Base-by-base conservation (phyloP, 2,797 vertebrate species). In the Aulostomus chinensis region DNA sequence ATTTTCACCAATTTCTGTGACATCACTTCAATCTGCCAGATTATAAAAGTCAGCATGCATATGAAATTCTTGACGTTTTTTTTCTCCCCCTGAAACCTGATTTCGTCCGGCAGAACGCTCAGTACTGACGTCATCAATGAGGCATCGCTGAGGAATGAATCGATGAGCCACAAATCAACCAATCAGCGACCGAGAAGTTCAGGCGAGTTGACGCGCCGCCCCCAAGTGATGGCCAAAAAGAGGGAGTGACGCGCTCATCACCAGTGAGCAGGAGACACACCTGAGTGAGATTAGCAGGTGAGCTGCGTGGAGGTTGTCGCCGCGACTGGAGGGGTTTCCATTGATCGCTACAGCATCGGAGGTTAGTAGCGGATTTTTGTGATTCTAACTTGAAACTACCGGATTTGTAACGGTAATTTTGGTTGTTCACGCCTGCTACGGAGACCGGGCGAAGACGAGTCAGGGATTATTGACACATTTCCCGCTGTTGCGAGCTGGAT, bases 151-250 rank as follows among this genome's bases (percentile, higher is more conserved):
- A 35, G 26, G 42, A 68, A 66, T 67, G 40, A 5, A 12, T 14
- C 2, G 25, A 17, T 14, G 4, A 9, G 7, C 30, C 5, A 22
- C 1, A 7, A 31, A 4, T 3, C 8, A 38, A 1, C 86, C 81
- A 86, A 86, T 86, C 55, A 46, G 51, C 7, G 28, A 11, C 0
- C n/a, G 29, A 2, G 8, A 2, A 36, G 39, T n/a, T 28, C 13
- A 1, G 10, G 0, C 2, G 1, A 1, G 0, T 0, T 0, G 1
- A 14, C 7, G 0, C 53, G 29, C 21, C 70, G 68, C 59, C 77
- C 62, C 0, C 16, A 1, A 8, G 0, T 1, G 0, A 7, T 2
- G 2, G 3, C 3, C 3, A 35, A 56, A 78, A 80, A 49, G 15
- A 4, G 15, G 0, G 7, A 15, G 30, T 5, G 6, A 38, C 0